phyloP scores from a whole-genome alignment of 2,113 vertebrate species.

The Carassius auratus region DNA sequence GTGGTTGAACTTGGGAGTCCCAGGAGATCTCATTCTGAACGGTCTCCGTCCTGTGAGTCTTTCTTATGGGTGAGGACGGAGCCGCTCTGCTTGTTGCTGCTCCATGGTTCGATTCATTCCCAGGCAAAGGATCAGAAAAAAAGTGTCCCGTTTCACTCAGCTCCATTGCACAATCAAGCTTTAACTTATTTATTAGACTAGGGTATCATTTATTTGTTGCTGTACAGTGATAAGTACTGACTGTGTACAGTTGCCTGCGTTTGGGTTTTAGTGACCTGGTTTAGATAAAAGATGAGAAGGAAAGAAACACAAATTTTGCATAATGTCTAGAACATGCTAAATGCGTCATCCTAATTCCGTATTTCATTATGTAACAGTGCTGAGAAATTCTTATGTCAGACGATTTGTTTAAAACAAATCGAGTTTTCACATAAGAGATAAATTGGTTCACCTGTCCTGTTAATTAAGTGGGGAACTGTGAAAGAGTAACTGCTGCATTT shows the following conservation, averaged over 20 bases:
- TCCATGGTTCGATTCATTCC: slow-evolving; percentile 56
- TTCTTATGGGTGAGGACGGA: slow-evolving; percentile 18
- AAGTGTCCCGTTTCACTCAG: slow-evolving; percentile 70
- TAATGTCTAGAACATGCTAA: slow-evolving; percentile 30
- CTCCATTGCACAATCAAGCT: slow-evolving; percentile 59
- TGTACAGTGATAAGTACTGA: slow-evolving; percentile 44
- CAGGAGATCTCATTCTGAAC: slow-evolving; percentile 14
- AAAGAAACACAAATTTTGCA: slow-evolving; percentile 34
- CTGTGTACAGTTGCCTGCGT: neutral
- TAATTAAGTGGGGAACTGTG: slow-evolving; percentile 11
- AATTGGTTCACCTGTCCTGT: slow-evolving; percentile 17
- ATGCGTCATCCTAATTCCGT: slow-evolving; percentile 19
- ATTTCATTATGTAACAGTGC: slow-evolving; percentile 16
- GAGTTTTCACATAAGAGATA: slow-evolving; percentile 39
- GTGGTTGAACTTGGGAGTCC: slow-evolving; percentile 12
- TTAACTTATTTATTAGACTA: slow-evolving; percentile 71
- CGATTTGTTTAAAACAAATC: slow-evolving; percentile 4
- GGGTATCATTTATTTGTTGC: slow-evolving; percentile 46
- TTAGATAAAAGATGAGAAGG: slow-evolving; percentile 18
- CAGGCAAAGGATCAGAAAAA: slow-evolving; percentile 70
- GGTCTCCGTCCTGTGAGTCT: slow-evolving; percentile 3
- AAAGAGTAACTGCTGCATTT: slow-evolving; percentile 17
- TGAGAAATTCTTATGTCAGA: slow-evolving; percentile 35
- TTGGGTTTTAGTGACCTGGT: slow-evolving; percentile 4
- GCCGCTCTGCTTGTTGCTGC: slow-evolving; percentile 22